phyloP scores from a whole-genome alignment of 92 coral and sea anemone genomes.

The Paramuricea clavata region DNA sequence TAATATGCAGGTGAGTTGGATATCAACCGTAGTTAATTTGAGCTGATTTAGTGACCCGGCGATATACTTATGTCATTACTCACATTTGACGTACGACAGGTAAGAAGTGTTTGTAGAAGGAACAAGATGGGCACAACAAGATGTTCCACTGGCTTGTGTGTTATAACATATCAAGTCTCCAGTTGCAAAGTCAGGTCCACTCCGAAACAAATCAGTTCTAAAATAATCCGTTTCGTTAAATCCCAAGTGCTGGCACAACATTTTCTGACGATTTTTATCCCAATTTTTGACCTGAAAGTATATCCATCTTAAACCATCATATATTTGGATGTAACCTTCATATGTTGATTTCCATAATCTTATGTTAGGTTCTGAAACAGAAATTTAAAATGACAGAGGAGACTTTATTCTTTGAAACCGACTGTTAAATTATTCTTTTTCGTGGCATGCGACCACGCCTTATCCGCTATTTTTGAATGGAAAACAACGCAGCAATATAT shows the following conservation, averaged over 20 bases:
- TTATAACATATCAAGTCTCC: slow-evolving; percentile 4
- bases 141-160: not conserved
- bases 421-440: too few relatives aligned
- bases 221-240: not conserved
- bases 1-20: too few relatives aligned
- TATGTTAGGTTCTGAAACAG: not conserved
- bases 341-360: not conserved
- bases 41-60: too few relatives aligned
- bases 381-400: too few relatives aligned
- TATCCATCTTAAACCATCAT: not conserved
- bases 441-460: too few relatives aligned
- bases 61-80: not conserved
- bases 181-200: not conserved
- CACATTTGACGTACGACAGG: not conserved
- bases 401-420: too few relatives aligned
- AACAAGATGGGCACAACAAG: not conserved
- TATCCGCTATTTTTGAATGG: too few relatives aligned
- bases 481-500: too few relatives aligned
- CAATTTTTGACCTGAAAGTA: not conserved
- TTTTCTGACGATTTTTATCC: slow-evolving; percentile 4
- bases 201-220: fast-evolving
- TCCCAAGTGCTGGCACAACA: slow-evolving; percentile 4
- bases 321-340: not conserved
- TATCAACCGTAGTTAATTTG: too few relatives aligned
- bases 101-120: not conserved